phyloP scores from a whole-genome alignment of 1,140 invertebrate species.

The Aphaenogaster ashmeadi region DNA sequence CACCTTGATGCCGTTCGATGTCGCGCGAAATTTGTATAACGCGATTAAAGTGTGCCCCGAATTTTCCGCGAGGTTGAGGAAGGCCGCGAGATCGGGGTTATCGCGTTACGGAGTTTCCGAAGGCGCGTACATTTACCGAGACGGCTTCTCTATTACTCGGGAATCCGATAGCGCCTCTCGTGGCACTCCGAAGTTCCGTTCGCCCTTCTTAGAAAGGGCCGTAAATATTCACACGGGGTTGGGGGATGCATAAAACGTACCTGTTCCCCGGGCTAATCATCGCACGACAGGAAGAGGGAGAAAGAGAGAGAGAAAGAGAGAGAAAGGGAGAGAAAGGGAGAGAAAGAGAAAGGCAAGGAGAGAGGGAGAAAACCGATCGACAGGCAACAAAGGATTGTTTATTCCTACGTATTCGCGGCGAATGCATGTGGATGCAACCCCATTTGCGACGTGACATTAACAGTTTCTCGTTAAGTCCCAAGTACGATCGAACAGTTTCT shows the following conservation, averaged over 20 bases:
- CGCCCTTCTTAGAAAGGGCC: conserved; percentile 67
- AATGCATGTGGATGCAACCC: conserved; percentile 44
- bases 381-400: conserved; percentile 54
- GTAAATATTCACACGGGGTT: conserved; percentile 76
- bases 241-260: conserved; percentile 68
- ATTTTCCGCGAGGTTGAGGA: conserved; percentile 43
- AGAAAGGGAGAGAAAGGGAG: neutral
- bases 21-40: conserved; percentile 53
- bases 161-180: conserved; percentile 56
- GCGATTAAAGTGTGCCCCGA: conserved; percentile 44
- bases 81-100: conserved; percentile 38
- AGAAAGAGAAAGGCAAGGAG: neutral
- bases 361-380: conserved; percentile 17
- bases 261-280: conserved; percentile 73
- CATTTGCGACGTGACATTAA: conserved; percentile 72
- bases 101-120: conserved; percentile 49
- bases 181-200: conserved; percentile 50
- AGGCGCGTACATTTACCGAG: conserved; percentile 33
- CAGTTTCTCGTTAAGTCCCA: conserved; percentile 70
- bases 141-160: conserved; percentile 58
- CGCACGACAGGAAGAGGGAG: conserved; percentile 16
- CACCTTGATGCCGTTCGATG: conserved; percentile 32
- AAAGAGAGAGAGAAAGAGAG: neutral
- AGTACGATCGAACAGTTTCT: conserved; percentile 66
- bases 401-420: conserved; percentile 44